Evolutionary conservation across 2,113 vertebrate species (phyloP), one percentile per base, ranked within the genome.

Genomic region (Corythornis vintsioides): DNA sequence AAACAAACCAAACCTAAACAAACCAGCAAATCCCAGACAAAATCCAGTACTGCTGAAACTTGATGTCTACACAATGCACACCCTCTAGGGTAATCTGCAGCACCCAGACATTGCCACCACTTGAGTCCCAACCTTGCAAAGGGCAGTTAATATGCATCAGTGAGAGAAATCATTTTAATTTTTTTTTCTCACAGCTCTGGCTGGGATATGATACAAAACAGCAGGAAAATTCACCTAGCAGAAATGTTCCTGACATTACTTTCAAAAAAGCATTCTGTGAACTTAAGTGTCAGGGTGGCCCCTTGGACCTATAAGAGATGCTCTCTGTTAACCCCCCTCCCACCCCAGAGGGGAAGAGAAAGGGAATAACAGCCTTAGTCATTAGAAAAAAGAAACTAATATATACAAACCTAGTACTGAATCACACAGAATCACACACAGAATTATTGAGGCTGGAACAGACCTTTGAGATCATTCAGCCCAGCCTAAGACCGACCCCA

Each of bases 1-100:
- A 84, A 82, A 83, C 25, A 24, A 50, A 24, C 50, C 11, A 52
- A 52, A 52, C 22, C 48, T 24, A 50, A 24, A 24, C 48, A 50
- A 50, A 38, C 38, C 38, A 38, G 38, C 48, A 50, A 57, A 42
- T 6, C 50, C 48, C 59, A 84, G 78, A 80, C 48, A 82, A 93
- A 93, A 86, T 82, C 52, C 78, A 81, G n/a, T 66, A 24, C 26
- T 45, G 79, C 64, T 91, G 82, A 95, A 86, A 88, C n/a, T 40
- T 70, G 66, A 81, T 81, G 74, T 66, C 63, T 71, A 48, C 38
- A 88, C 63, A 93, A 91, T 72, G 63, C 40, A 47, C 0, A 0
- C 40, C 79, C 87, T 86, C 86, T 50, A 88, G 89, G 55, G 75
- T 52, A 93, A 85, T 83, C 78, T 66, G 42, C 47, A 91, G 78